Percentiles rank a stretch among this genome's conserved stretches.
phyloP scores from a whole-genome alignment of 2,797 vertebrate genomes.

The Chrysocyon brachyurus region DNA sequence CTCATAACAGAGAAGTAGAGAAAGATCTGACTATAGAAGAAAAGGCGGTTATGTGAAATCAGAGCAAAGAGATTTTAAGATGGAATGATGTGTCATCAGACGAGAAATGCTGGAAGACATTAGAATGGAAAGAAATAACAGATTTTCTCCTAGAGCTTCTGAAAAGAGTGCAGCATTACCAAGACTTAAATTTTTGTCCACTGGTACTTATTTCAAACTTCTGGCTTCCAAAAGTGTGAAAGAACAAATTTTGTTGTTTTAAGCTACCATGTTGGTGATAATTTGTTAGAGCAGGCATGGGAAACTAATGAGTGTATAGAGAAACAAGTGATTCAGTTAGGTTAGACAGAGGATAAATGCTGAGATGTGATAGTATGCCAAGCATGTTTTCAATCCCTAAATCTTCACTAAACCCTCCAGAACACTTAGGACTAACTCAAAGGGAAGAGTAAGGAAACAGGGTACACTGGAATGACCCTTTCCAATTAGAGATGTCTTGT shows the following conservation, averaged over 20 bases:
- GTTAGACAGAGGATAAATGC: neutral
- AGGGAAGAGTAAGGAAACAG: neutral
- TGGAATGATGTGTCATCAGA: neutral
- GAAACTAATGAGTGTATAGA: neutral
- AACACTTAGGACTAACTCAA: neutral
- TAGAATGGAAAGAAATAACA: neutral
- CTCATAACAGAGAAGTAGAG: neutral
- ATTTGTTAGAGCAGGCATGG: neutral
- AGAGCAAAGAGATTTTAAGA: neutral
- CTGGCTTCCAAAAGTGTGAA: neutral
- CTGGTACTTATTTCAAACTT: neutral
- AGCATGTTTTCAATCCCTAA: neutral
- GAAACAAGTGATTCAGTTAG: neutral
- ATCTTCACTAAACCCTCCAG: neutral
- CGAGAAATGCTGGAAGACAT: neutral
- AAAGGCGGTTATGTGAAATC: neutral
- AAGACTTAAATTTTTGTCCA: neutral
- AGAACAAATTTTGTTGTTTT: neutral
- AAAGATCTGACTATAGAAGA: neutral
- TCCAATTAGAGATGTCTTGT: neutral
- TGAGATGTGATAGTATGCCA: neutral
- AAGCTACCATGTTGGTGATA: neutral
- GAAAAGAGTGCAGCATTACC: neutral
- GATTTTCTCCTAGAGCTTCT: neutral
- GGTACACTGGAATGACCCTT: neutral